phyloP scores from a whole-genome alignment of 2,113 vertebrate genomes.

The Baryphthengus martii region DNA sequence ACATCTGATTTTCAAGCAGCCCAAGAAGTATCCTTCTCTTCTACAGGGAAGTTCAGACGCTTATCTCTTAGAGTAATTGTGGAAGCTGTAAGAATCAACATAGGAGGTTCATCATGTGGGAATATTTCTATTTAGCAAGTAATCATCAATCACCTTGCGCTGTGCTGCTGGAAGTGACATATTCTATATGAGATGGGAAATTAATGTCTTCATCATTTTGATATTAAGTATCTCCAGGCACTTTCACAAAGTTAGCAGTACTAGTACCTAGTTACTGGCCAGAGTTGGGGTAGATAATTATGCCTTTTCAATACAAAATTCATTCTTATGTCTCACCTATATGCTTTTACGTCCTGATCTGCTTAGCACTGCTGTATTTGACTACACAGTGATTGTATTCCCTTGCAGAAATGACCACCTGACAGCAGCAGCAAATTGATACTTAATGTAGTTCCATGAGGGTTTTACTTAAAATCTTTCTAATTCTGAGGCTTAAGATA shows the following conservation, averaged over 20 bases:
- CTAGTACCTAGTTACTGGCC: not conserved
- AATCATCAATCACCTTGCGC: not conserved
- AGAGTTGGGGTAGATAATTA: not conserved
- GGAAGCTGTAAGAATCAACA: not conserved
- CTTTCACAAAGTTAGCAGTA: not conserved
- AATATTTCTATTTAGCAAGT: not conserved
- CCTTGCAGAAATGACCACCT: not conserved
- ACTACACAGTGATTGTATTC: not conserved
- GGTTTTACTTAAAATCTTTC: not conserved
- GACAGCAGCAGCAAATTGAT: not conserved
- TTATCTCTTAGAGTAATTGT: not conserved
- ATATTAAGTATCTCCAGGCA: not conserved
- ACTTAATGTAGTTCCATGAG: not conserved
- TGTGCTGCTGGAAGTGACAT: not conserved
- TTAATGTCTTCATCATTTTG: conserved; percentile 9
- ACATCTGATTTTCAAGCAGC: not conserved
- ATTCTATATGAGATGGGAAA: not conserved
- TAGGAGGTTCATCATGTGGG: not conserved
- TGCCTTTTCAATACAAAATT: not conserved
- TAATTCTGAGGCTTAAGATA: not conserved
- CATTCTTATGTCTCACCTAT: not conserved
- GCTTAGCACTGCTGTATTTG: not conserved
- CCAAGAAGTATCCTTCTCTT: not conserved
- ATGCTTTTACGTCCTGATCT: not conserved
- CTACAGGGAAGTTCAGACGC: not conserved